Base-by-base conservation (phyloP, 2,797 vertebrate genomes). In the Buceros bicornis region DNA sequence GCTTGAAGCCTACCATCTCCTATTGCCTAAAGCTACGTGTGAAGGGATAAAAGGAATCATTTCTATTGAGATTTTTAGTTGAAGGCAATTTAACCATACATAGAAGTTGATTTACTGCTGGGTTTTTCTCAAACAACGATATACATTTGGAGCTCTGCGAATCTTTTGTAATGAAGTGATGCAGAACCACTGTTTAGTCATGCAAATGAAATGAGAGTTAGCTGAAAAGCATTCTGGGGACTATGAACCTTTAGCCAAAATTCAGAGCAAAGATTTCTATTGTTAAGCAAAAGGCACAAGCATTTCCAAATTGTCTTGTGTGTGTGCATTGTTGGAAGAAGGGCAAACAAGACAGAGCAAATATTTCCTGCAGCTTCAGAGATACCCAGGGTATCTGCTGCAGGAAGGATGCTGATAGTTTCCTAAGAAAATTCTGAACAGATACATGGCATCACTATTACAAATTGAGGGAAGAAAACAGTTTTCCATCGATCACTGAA, bases 101-200 rank as follows among this genome's bases (percentile, higher is more conserved):
- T 4, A 50, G 56, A 47, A 82, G 19, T 37, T 58, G 56, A 65
- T 81, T 93, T 91, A 48, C 67, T 43, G 29, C 48, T 77, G 40
- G 76, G n/a, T 84, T 71, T 85, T 92, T 71, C 82, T 56, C 71
- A 29, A 87, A 45, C 66, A 48, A 14, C 60, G 57, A 87, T 92
- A 72, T 25, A 42, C 33, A 53, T 82, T 80, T 4, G 10, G 78
- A 79, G 40, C 45, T 81, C 74, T 61, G 54, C 56, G 77, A 83
- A 51, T 78, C 85, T 94, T 92, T 93, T 95, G 70, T 83, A 60
- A 86, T 18, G 76, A 95, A 92, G 66, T 1, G 7, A 73, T 86
- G 79, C 91, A 92, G 84, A 96, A 87, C 56, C 79, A 67, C 64
- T 54, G 57, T 82, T 96, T 74, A 80, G 85, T 93, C 90, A 93